Percentiles rank a stretch among this genome's conserved stretches.
Conservation (phyloP, 2,797 vertebrate genomes). For the Protosalanx chinensis region DNA sequence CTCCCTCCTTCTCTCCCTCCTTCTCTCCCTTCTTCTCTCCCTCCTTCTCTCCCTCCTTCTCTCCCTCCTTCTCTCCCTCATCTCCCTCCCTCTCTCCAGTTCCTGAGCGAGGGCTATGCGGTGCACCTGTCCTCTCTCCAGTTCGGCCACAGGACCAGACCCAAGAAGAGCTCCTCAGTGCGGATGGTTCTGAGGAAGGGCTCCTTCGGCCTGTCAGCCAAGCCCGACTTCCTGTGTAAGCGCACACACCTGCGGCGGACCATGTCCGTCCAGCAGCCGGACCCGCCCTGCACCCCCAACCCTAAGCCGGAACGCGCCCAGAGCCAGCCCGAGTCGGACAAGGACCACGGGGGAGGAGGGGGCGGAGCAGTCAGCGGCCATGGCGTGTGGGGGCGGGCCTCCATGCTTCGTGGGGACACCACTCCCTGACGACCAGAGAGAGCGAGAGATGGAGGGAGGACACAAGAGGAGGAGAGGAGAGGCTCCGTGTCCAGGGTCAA, state of each 20-base stretch:
- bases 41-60: background rate
- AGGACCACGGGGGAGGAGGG: conserved; percentile 79
- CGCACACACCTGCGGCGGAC: conserved; percentile 92
- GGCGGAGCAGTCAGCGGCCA: conserved; percentile 64
- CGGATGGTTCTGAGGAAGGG: conserved; percentile 95
- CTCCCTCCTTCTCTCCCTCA: background rate
- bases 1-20: background rate
- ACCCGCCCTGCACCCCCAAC: conserved; percentile 82
- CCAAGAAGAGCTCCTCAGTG: conserved; percentile 90
- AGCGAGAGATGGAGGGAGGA: conserved; percentile 33
- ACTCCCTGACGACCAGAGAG: conserved; percentile 66
- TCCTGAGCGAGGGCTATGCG: conserved; percentile 94
- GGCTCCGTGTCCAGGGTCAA: conserved; percentile 49
- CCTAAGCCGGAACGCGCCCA: conserved; percentile 96
- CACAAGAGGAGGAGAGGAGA: conserved; percentile 37
- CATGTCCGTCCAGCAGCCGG: conserved; percentile 95
- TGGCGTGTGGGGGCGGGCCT: conserved; percentile 68
- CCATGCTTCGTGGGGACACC: conserved; percentile 76
- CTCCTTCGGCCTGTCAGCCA: conserved; percentile 90
- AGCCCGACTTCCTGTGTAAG: conserved; percentile 95
- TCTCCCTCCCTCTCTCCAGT: conserved; percentile 66
- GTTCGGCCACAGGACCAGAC: conserved; percentile 85
- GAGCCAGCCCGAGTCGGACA: conserved; percentile 96
- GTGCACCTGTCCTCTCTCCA: conserved; percentile 90
- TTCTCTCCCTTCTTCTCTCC: background rate